Conservation (phyloP, 2,888 invertebrate species). For the Orchesellides sinensis region DNA sequence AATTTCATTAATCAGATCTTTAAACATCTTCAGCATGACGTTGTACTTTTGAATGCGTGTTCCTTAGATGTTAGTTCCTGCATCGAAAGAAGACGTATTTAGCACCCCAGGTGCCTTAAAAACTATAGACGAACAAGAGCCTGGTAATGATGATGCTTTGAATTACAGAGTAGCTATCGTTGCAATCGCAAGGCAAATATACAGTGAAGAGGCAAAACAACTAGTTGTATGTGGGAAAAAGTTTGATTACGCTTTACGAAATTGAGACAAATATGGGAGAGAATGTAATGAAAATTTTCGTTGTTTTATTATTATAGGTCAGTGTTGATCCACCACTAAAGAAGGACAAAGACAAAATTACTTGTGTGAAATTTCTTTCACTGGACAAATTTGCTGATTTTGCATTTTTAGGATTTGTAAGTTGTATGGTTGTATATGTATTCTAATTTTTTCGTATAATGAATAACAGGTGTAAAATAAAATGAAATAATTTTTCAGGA, state of each 20-base stretch:
- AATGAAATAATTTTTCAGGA: slow-evolving; percentile 23
- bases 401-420: slow-evolving; percentile 61
- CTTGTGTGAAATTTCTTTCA: slow-evolving; percentile 37
- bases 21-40: not conserved
- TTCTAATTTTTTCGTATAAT: too few species aligned
- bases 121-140: slow-evolving; percentile 28
- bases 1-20: not conserved
- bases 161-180: slow-evolving; percentile 58
- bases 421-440: not conserved
- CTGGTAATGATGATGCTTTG: slow-evolving; percentile 22
- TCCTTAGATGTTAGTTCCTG: slow-evolving; percentile 53
- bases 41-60: not conserved
- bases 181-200: slow-evolving; percentile 52
- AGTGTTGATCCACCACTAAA: slow-evolving; percentile 47
- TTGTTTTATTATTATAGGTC: slow-evolving; percentile 24
- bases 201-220: slow-evolving; percentile 52
- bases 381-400: slow-evolving; percentile 59
- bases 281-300: not conserved
- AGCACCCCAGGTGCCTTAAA: slow-evolving; percentile 50
- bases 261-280: too few species aligned
- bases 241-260: not conserved
- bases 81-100: slow-evolving; percentile 52
- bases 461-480: not conserved
- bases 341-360: slow-evolving; percentile 43
- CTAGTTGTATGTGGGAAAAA: slow-evolving; percentile 21